Evolutionary conservation across 1,140 invertebrate genomes (phyloP).

Genomic region (Euwallacea similis): DNA sequence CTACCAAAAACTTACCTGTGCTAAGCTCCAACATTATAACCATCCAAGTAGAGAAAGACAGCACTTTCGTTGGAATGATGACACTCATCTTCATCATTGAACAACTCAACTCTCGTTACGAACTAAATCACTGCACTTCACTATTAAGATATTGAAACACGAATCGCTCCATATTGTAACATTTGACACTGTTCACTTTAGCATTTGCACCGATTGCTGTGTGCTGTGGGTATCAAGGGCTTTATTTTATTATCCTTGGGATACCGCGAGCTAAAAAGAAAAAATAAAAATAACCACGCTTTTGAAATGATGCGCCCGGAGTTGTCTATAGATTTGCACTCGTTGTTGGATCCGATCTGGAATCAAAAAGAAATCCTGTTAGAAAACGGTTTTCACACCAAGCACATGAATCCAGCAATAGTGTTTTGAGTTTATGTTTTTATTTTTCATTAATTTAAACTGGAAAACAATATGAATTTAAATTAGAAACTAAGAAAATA

Average conservation of each 20-base stretch:
- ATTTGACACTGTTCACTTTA: background rate
- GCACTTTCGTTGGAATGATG: constrained; percentile 35
- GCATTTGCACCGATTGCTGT: constrained; percentile 9
- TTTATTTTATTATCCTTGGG: constrained; percentile 34
- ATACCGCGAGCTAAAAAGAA: constrained; percentile 20
- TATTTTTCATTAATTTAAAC: too few relatives aligned
- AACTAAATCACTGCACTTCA: constrained; percentile 42
- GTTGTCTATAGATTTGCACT: too few relatives aligned
- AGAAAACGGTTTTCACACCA: too few relatives aligned
- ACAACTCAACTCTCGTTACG: constrained; percentile 12
- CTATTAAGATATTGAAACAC: constrained; percentile 21
- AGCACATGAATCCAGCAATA: too few relatives aligned
- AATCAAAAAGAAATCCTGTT: too few relatives aligned
- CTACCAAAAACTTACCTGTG: constrained; percentile 39
- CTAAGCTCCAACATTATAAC: constrained; percentile 44
- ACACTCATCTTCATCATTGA: constrained; percentile 1
- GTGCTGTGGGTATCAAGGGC: constrained; percentile 41
- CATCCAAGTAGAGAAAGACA: constrained; percentile 42
- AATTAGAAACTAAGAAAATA: too few relatives aligned
- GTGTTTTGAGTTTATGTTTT: too few relatives aligned
- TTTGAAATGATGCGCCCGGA: too few relatives aligned
- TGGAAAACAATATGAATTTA: too few relatives aligned
- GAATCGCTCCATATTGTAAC: constrained; percentile 6
- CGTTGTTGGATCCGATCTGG: too few relatives aligned
- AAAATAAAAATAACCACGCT: background rate